Percentiles rank a stretch among this genome's conserved stretches.
phyloP scores from a whole-genome alignment of 2,113 vertebrate genomes.

The Otocyon megalotis region DNA sequence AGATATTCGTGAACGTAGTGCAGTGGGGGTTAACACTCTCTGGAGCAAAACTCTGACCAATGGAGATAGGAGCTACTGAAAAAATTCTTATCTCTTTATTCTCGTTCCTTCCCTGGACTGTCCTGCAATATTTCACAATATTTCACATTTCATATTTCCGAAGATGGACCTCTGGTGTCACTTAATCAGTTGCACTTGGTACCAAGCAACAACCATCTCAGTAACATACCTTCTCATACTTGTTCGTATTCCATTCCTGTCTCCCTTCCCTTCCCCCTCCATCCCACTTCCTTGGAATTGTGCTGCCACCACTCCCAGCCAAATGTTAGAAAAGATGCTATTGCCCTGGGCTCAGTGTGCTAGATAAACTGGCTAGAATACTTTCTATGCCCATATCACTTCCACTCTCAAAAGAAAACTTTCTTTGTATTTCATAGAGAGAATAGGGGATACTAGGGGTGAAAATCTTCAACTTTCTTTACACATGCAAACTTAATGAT shows the following conservation, averaged over 20 bases:
- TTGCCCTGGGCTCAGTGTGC: background rate
- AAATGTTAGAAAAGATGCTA: conserved; percentile 38
- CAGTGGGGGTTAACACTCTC: background rate
- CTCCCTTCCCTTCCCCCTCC: background rate
- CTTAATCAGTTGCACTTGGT: background rate
- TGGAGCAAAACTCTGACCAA: background rate
- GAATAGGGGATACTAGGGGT: background rate
- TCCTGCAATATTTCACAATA: background rate
- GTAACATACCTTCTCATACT: background rate
- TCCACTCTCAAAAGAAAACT: background rate
- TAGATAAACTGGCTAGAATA: background rate
- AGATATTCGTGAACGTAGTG: background rate
- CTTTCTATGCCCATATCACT: background rate
- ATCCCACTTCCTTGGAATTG: background rate
- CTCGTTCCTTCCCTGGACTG: background rate
- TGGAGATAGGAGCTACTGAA: background rate
- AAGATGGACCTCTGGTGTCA: background rate
- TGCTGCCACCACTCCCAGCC: no score
- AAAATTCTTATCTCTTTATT: background rate
- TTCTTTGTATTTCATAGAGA: background rate
- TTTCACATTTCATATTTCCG: background rate
- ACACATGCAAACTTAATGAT: background rate
- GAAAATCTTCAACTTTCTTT: background rate
- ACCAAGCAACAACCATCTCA: background rate
- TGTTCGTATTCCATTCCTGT: background rate